Evolutionary conservation across 2,797 vertebrate species (phyloP).

Genomic region (Oreochromis grahami): DNA sequence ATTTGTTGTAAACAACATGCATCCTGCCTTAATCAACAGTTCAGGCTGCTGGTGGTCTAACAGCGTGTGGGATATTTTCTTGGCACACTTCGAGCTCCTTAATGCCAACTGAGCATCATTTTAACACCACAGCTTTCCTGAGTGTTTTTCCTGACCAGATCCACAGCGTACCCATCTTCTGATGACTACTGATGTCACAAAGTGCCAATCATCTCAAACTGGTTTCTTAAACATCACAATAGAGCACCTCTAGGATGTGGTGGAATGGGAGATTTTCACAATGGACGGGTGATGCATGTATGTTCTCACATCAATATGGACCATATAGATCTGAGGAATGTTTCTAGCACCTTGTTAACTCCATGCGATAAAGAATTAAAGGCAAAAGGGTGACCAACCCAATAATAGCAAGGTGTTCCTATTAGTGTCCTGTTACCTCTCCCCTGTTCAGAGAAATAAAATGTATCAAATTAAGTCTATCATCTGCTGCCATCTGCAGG

Average conservation of each 20-base stretch:
- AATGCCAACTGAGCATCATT: not conserved
- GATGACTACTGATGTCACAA: not conserved
- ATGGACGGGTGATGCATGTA: not conserved
- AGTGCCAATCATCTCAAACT: not conserved
- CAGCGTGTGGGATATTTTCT: not conserved
- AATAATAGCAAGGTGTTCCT: not conserved
- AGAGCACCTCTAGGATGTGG: not conserved
- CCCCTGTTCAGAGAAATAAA: not conserved
- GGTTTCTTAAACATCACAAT: not conserved
- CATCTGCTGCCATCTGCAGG: slow-evolving; percentile 55
- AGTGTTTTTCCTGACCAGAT: no score
- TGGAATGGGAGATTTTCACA: not conserved
- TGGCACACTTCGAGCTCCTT: not conserved
- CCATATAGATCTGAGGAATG: not conserved
- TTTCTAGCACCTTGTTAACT: not conserved
- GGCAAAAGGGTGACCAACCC: not conserved
- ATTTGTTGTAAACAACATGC: not conserved
- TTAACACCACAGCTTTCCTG: not conserved
- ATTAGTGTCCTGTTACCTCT: not conserved
- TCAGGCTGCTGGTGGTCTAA: not conserved
- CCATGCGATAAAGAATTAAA: not conserved
- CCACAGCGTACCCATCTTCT: not conserved
- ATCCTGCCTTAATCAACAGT: not conserved
- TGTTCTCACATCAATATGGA: not conserved
- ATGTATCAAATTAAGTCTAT: not conserved